Conservation (phyloP, 2,797 vertebrate genomes). For the Rhadinocentrus ornatus region DNA sequence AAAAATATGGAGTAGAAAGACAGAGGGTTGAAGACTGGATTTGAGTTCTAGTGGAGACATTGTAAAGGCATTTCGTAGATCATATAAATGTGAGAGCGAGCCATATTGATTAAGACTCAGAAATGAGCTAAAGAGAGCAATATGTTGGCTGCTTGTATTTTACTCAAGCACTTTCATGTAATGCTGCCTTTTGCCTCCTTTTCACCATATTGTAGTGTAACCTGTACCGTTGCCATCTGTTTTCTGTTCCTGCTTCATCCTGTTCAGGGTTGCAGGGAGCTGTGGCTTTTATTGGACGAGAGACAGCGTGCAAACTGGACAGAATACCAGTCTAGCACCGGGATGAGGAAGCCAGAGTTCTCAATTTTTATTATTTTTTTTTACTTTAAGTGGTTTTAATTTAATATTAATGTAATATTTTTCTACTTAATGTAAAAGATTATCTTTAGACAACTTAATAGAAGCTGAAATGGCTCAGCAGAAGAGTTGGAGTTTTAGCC, state of each 20-base stretch:
- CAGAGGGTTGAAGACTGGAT: background rate
- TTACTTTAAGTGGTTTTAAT: background rate
- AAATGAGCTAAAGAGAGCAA: background rate
- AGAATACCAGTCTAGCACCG: no score
- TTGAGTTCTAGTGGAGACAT: background rate
- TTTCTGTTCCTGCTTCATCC: no score
- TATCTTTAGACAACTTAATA: background rate
- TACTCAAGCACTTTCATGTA: background rate
- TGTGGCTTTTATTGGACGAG: no score
- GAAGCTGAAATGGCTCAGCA: background rate
- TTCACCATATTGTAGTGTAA: background rate
- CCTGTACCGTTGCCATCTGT: no score
- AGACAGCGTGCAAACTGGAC: no score
- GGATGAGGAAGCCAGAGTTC: no score
- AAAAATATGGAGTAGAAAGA: background rate
- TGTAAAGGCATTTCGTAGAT: background rate
- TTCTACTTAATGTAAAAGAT: background rate
- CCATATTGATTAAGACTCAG: background rate
- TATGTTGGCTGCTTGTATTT: background rate
- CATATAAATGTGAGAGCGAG: background rate
- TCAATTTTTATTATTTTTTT: no score
- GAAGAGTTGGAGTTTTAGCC: background rate
- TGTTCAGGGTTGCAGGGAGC: no score
- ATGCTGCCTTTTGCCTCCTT: background rate
- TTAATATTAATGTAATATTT: background rate